A percentile compares a stretch with the other conserved stretches of the same genome.
Conservation (phyloP, 2,888 invertebrate species). For the Homarus gammarus region DNA sequence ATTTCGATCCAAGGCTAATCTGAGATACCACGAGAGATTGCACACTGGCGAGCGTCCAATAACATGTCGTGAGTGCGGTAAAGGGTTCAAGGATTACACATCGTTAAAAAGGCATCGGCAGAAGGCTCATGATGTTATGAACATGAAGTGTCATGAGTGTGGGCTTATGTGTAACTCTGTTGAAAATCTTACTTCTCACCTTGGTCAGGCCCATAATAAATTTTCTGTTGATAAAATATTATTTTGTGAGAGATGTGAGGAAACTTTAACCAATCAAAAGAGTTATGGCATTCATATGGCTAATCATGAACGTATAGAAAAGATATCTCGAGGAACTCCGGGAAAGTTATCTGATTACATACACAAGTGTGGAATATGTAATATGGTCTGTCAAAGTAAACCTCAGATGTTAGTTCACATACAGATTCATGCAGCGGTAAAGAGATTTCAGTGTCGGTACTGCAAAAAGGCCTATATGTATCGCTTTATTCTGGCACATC, state of each 20-base stretch:
- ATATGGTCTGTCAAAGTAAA: slow-evolving; percentile 50
- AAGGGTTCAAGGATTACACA: slow-evolving; percentile 53
- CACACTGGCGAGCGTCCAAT: slow-evolving; percentile 63
- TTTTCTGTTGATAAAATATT: slow-evolving; percentile 28
- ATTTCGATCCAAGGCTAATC: slow-evolving; percentile 48
- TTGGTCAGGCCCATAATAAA: slow-evolving; percentile 38
- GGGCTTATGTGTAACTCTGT: slow-evolving; percentile 28
- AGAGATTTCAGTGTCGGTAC: slow-evolving; percentile 55
- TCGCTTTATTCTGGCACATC: slow-evolving; percentile 55
- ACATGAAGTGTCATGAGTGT: slow-evolving; percentile 37
- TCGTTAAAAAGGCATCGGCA: slow-evolving; percentile 59
- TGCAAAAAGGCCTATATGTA: slow-evolving; percentile 56
- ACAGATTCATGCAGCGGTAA: slow-evolving; percentile 65
- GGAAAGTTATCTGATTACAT: slow-evolving; percentile 47
- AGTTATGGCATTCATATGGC: slow-evolving; percentile 9
- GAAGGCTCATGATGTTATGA: slow-evolving; percentile 34
- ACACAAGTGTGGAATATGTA: slow-evolving; percentile 66
- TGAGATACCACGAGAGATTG: slow-evolving; percentile 52
- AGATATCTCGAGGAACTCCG: slow-evolving; percentile 20
- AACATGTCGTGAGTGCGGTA: slow-evolving; percentile 44
- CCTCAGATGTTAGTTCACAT: slow-evolving; percentile 67
- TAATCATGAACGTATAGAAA: slow-evolving; percentile 26
- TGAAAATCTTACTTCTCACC: slow-evolving; percentile 25
- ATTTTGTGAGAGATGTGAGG: slow-evolving; percentile 50
- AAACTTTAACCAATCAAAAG: slow-evolving; percentile 10